Conservation (phyloP, 2,797 vertebrate species). For the Syngnathus rostellatus region DNA sequence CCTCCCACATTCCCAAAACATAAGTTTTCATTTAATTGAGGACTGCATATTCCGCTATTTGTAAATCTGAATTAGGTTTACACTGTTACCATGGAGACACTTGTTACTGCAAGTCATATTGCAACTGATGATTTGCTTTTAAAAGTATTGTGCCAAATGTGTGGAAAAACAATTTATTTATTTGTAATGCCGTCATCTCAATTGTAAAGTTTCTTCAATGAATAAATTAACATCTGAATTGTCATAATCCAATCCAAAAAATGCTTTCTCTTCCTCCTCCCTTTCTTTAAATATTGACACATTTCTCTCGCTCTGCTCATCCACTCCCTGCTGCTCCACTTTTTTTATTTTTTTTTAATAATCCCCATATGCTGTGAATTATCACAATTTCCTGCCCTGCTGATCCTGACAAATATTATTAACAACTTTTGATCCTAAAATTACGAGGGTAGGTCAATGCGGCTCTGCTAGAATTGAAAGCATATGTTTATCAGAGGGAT, state of each 20-base stretch:
- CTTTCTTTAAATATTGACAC: slow-evolving; percentile 5
- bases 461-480: slow-evolving; percentile 57
- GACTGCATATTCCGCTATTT: neutral
- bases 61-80: too few relatives aligned
- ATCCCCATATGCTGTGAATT: slow-evolving; percentile 44
- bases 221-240: neutral
- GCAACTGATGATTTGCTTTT: neutral
- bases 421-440: slow-evolving; percentile 34
- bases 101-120: too few relatives aligned
- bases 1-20: neutral
- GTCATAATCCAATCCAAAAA: neutral
- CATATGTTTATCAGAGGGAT: slow-evolving; percentile 59
- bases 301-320: neutral
- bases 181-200: neutral
- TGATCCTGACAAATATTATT: slow-evolving; percentile 44
- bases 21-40: neutral
- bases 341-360: slow-evolving; percentile 18
- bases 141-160: neutral
- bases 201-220: neutral
- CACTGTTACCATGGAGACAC: too few relatives aligned
- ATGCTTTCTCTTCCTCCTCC: neutral
- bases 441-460: neutral
- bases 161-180: neutral
- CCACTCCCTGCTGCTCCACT: slow-evolving; percentile 3
- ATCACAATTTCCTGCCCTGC: slow-evolving; percentile 11